These are phyloP conservation scores for Panthera uncia DNA, from an alignment of 2,113 vertebrate species.

Conservation along the genomic window DNA sequence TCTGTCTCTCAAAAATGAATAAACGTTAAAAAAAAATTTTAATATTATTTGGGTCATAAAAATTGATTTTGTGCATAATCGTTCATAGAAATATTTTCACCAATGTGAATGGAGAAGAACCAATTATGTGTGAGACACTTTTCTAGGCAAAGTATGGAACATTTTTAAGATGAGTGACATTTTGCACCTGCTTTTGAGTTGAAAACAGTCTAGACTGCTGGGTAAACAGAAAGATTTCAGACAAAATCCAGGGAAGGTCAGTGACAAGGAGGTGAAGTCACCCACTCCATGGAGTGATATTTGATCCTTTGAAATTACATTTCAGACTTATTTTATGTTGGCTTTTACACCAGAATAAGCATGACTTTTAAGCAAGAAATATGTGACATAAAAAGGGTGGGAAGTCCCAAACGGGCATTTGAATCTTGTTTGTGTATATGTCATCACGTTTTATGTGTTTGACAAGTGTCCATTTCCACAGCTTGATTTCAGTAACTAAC, in stretches of 20 bases:
- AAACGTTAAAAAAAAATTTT: too few species aligned
- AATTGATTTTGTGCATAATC: not conserved
- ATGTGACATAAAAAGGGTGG: not conserved
- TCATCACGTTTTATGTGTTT: not conserved
- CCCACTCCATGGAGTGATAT: not conserved
- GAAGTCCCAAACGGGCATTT: not conserved
- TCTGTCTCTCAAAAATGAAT: too few species aligned
- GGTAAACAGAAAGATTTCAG: not conserved
- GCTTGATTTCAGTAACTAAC: not conserved
- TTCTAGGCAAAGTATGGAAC: not conserved
- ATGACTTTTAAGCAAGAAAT: not conserved
- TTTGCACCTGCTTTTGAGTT: not conserved
- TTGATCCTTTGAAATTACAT: not conserved
- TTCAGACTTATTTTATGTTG: not conserved
- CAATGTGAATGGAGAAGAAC: not conserved
- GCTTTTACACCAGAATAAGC: not conserved
- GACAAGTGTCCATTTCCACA: not conserved
- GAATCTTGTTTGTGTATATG: not conserved
- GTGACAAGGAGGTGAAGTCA: not conserved
- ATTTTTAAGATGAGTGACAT: not conserved
- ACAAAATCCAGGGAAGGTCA: not conserved
- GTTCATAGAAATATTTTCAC: not conserved
- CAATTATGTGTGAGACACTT: not conserved
- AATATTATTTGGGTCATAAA: conserved; percentile 28
- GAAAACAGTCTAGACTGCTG: not conserved